phyloP scores from a whole-genome alignment of 2,797 vertebrate genomes.

The Phrynocephalus vlangalii region DNA sequence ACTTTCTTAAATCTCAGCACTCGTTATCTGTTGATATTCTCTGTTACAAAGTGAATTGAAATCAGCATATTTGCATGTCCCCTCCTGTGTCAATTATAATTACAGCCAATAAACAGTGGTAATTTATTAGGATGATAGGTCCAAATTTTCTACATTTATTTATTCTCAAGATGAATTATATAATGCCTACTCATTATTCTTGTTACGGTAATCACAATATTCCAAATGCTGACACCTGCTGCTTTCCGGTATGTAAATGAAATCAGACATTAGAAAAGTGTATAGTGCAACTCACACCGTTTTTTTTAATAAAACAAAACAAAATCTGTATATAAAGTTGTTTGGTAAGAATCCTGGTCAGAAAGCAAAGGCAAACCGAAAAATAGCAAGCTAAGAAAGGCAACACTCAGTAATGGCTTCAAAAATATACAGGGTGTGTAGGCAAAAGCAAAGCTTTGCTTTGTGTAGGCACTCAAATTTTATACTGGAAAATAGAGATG shows the following conservation, averaged over 20 bases:
- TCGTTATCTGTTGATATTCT: neutral
- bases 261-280: neutral
- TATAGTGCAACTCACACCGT: neutral
- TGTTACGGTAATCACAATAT: neutral
- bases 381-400: neutral
- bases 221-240: constrained; percentile 18
- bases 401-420: neutral
- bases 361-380: neutral
- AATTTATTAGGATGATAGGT: neutral
- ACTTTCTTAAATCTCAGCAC: neutral
- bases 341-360: neutral
- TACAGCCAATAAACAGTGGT: constrained; percentile 7
- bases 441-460: no score
- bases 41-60: neutral
- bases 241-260: neutral
- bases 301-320: neutral
- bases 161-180: neutral
- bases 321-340: neutral
- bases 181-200: constrained; percentile 7
- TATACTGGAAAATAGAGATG: neutral
- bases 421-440: neutral
- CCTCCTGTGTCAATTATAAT: neutral
- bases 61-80: neutral
- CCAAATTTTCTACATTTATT: constrained; percentile 25
- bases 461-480: neutral